Conservation (phyloP, 2,113 vertebrate genomes). For the Sphyrna mokarran region DNA sequence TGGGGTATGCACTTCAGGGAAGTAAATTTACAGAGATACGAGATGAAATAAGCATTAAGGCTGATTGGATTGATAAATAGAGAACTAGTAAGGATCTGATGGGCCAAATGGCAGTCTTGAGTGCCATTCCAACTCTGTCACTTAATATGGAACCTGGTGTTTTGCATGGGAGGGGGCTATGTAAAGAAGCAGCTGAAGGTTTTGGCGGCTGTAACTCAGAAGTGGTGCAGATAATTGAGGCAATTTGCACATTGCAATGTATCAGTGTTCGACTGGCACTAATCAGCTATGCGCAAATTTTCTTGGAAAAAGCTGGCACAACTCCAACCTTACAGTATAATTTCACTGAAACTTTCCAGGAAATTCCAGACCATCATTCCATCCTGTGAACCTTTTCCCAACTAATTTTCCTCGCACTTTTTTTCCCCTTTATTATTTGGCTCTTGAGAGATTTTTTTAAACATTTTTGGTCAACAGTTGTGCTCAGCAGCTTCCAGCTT, state of each 20-base stretch:
- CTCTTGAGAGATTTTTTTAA: neutral
- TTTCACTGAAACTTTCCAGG: slow-evolving; percentile 17
- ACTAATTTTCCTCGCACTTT: neutral
- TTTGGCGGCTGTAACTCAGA: neutral
- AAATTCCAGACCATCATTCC: slow-evolving; percentile 20
- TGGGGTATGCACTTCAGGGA: neutral
- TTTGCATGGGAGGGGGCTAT: neutral
- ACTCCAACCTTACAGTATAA: neutral
- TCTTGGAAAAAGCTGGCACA: slow-evolving; percentile 4
- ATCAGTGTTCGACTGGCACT: neutral
- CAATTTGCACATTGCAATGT: neutral
- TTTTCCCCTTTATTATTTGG: neutral
- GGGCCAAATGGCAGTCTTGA: neutral
- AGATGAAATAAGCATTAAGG: neutral
- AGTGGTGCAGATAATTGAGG: neutral
- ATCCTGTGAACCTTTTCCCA: neutral
- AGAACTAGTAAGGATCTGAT: neutral
- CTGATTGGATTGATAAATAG: neutral
- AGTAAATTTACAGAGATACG: neutral
- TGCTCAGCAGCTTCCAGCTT: neutral
- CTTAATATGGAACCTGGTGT: neutral
- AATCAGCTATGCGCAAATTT: neutral
- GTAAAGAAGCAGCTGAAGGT: neutral
- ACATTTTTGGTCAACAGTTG: neutral
- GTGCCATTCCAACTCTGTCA: neutral